Conservation (phyloP, 2,113 vertebrate genomes). For the Oreocharis arfaki region DNA sequence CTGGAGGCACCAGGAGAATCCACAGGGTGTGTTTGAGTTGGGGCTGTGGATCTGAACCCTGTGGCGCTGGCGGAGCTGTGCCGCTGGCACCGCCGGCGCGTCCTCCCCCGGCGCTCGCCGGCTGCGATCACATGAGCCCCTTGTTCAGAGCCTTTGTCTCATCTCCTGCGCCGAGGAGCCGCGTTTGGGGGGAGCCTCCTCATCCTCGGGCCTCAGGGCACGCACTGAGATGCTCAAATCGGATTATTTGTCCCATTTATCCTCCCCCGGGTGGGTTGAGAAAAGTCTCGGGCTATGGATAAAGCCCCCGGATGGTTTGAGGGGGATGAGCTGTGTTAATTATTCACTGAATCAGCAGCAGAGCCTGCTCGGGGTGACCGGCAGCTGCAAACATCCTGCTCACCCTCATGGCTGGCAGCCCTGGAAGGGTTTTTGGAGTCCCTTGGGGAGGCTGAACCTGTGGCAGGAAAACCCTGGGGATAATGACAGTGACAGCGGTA, state of each 20-base stretch:
- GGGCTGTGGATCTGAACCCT: accelerated
- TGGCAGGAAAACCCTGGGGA: background rate
- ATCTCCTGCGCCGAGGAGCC: background rate
- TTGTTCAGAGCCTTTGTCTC: conserved; percentile 44
- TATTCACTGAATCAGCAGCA: background rate
- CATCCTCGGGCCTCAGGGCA: background rate
- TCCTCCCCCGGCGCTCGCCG: background rate
- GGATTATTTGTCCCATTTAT: background rate
- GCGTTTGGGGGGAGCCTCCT: background rate
- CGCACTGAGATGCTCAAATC: background rate
- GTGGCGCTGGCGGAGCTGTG: background rate
- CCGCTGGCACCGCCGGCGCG: background rate
- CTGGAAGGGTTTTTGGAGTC: background rate
- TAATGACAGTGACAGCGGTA: accelerated
- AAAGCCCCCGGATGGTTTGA: background rate
- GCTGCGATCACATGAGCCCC: conserved; percentile 43
- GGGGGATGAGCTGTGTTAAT: background rate
- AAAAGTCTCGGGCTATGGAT: background rate
- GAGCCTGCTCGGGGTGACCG: background rate
- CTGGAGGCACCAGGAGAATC: background rate
- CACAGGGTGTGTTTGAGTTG: accelerated
- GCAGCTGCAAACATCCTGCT: background rate
- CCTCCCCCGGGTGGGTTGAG: background rate
- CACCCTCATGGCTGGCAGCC: background rate
- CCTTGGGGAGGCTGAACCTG: background rate